A percentile compares a stretch with the other conserved stretches of the same genome.
Evolutionary conservation across 2,113 vertebrate genomes (phyloP).

Genomic region (Mormoops blainvillei): DNA sequence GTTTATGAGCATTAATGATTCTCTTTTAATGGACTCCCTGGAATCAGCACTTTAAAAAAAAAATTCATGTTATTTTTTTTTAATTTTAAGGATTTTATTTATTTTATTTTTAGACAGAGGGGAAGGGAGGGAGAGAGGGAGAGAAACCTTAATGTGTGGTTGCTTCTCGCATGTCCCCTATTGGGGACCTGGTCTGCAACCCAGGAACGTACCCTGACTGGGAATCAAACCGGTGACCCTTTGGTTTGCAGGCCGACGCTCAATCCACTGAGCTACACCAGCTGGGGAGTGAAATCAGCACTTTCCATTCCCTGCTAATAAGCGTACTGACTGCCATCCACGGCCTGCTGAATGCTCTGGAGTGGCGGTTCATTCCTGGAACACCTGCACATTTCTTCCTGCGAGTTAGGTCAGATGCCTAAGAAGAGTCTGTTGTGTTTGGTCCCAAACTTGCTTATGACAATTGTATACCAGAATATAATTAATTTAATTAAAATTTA

Average conservation of each 20-base stretch:
- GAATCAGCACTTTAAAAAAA: background rate
- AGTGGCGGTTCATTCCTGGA: background rate
- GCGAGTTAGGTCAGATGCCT: background rate
- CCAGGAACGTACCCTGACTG: too few species aligned
- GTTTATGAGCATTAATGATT: background rate
- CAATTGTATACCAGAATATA: background rate
- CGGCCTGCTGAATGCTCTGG: background rate
- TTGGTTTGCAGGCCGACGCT: too few species aligned
- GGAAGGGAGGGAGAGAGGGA: too few species aligned
- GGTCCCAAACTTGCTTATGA: background rate
- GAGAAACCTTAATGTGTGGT: too few species aligned
- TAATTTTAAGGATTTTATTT: too few species aligned
- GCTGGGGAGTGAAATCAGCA: background rate
- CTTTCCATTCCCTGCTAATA: background rate
- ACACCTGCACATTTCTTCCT: background rate
- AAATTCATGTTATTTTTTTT: too few species aligned
- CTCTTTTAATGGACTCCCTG: background rate
- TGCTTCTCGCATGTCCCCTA: too few species aligned
- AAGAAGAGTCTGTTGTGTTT: background rate
- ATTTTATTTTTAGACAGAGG: too few species aligned
- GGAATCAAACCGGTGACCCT: too few species aligned
- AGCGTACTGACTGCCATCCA: background rate
- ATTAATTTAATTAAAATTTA: conserved; percentile 6
- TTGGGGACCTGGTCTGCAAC: too few species aligned
- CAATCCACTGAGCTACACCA: too few species aligned